These are phyloP conservation scores for Ptychadena robeensis DNA, from an alignment of 2,797 vertebrate genomes.

Conservation along the genomic window DNA sequence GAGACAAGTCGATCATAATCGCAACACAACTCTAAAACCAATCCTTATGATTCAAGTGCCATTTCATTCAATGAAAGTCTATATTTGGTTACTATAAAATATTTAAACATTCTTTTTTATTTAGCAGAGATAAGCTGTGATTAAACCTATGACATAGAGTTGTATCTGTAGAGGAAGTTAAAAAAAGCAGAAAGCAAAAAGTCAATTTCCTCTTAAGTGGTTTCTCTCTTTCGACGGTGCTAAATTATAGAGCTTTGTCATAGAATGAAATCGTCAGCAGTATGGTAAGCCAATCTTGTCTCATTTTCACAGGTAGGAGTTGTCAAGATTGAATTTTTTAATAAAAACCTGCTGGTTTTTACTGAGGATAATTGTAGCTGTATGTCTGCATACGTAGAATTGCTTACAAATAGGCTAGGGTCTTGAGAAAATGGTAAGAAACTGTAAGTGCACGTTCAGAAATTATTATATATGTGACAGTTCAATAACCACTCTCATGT, in stretches of 20 bases:
- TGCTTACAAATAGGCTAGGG: constrained; percentile 19
- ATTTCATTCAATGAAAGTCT: neutral
- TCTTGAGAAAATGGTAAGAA: constrained; percentile 16
- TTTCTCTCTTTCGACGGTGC: neutral
- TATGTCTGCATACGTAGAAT: neutral
- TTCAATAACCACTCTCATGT: constrained; percentile 7
- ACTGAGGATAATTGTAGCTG: neutral
- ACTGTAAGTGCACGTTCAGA: neutral
- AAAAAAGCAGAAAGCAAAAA: constrained; percentile 8
- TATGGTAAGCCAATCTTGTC: constrained; percentile 31
- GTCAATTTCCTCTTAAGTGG: constrained; percentile 17
- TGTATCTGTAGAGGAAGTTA: neutral
- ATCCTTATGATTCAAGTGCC: no score
- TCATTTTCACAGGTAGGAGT: constrained; percentile 20
- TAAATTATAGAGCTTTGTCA: constrained; percentile 7
- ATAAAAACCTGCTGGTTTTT: constrained; percentile 9
- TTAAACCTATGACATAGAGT: constrained; percentile 3
- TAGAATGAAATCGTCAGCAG: constrained; percentile 17
- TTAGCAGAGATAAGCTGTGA: neutral
- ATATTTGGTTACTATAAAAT: neutral
- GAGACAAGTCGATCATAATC: no score
- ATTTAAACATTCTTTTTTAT: neutral
- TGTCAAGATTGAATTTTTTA: constrained; percentile 38
- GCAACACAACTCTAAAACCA: no score
- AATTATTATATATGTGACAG: constrained; percentile 19